A percentile compares a stretch with the other conserved stretches of the same genome.
Evolutionary conservation across 2,113 vertebrate species (phyloP).

Genomic region (Campylomormyrus numenius): DNA sequence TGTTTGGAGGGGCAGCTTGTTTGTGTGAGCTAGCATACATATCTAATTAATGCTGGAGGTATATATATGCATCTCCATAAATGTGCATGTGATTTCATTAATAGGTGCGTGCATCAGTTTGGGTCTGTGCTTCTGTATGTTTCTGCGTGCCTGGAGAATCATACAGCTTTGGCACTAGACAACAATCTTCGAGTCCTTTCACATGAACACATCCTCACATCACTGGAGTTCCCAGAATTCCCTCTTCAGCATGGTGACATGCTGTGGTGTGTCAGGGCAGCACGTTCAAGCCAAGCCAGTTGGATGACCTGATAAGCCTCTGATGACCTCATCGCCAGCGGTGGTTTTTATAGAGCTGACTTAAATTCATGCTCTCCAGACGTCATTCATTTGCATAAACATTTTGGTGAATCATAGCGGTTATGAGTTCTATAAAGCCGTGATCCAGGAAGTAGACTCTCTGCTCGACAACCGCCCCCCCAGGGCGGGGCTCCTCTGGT

Average conservation of each 20-base stretch:
- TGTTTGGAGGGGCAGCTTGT: background rate
- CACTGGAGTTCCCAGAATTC: background rate
- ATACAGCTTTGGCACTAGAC: background rate
- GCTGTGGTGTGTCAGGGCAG: background rate
- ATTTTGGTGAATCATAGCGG: slow-evolving; percentile 45
- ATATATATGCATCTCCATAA: background rate
- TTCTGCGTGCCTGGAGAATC: background rate
- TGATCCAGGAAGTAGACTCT: slow-evolving; percentile 33
- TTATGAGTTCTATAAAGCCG: slow-evolving; percentile 8
- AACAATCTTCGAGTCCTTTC: background rate
- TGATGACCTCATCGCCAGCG: slow-evolving; percentile 12
- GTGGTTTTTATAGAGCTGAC: slow-evolving; percentile 5
- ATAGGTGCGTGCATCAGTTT: background rate
- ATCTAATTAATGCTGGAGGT: background rate
- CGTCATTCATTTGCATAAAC: slow-evolving; percentile 42
- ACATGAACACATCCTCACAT: background rate
- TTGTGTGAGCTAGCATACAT: background rate
- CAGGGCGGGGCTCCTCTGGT: slow-evolving; percentile 35
- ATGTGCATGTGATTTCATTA: background rate
- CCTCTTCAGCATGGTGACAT: background rate
- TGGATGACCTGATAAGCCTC: background rate
- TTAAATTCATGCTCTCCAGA: background rate
- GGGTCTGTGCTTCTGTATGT: background rate
- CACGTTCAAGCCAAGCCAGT: background rate
- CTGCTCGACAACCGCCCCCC: slow-evolving; percentile 11